Percentiles rank a stretch among this genome's conserved stretches.
Conservation (phyloP, 2,888 invertebrate species). For the Orthosia gothica region DNA sequence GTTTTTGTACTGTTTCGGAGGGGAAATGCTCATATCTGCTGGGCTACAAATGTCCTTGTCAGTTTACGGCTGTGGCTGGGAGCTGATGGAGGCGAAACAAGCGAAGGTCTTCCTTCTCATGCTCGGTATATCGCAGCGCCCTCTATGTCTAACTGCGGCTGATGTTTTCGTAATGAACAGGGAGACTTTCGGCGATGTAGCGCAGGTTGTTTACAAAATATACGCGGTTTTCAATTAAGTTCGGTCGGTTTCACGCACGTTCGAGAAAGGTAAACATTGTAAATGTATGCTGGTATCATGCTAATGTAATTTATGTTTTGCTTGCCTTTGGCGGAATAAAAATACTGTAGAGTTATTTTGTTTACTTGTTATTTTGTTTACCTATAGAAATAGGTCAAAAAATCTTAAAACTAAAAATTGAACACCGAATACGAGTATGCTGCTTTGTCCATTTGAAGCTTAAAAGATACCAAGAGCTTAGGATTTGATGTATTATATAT, state of each 20-base stretch:
- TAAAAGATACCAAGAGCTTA: slow-evolving; percentile 19
- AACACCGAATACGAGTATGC: neutral
- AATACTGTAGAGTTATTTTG: neutral
- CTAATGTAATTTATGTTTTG: slow-evolving; percentile 20
- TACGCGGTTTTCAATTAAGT: slow-evolving; percentile 81
- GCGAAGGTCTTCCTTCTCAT: slow-evolving; percentile 74
- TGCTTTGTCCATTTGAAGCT: neutral
- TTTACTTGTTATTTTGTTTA: neutral
- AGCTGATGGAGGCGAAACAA: slow-evolving; percentile 76
- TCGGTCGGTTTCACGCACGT: slow-evolving; percentile 17
- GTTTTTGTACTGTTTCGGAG: slow-evolving; percentile 82
- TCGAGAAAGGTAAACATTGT: slow-evolving; percentile 19
- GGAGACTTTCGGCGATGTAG: slow-evolving; percentile 79
- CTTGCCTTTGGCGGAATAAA: slow-evolving; percentile 15
- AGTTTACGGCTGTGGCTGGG: slow-evolving; percentile 79
- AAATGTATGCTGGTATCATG: slow-evolving; percentile 14
- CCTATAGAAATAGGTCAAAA: neutral
- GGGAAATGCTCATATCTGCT: slow-evolving; percentile 78
- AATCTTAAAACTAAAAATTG: neutral
- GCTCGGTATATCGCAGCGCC: slow-evolving; percentile 75
- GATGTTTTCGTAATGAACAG: slow-evolving; percentile 80
- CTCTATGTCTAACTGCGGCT: slow-evolving; percentile 77
- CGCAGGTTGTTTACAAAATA: slow-evolving; percentile 81
- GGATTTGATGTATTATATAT: neutral
- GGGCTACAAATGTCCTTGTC: slow-evolving; percentile 73